These are phyloP conservation scores for Chroicocephalus ridibundus DNA, from an alignment of 2,113 vertebrate genomes.

Conservation along the genomic window DNA sequence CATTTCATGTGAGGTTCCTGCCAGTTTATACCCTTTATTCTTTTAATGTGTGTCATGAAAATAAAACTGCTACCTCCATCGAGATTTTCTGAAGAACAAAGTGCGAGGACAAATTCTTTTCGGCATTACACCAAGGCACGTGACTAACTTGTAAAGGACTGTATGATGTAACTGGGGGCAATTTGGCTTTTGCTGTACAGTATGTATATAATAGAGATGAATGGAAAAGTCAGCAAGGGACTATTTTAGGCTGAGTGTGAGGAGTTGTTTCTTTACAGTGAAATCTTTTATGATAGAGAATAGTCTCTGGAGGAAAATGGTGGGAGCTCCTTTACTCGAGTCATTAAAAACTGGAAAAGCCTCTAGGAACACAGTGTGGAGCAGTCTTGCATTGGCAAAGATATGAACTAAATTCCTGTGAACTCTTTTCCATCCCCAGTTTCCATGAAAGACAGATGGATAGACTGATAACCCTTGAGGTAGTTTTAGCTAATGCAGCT, in stretches of 20 bases:
- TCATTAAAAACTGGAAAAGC: neutral
- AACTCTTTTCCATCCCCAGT: neutral
- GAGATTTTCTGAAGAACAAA: neutral
- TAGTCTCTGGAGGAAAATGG: neutral
- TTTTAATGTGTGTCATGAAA: neutral
- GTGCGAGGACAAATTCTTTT: neutral
- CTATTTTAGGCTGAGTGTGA: conserved; percentile 15
- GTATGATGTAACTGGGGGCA: conserved; percentile 3
- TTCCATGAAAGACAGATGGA: neutral
- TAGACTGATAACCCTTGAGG: conserved; percentile 9
- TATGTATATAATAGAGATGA: neutral
- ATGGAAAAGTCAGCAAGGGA: conserved; percentile 25
- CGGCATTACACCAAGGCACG: neutral
- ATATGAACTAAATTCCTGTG: neutral
- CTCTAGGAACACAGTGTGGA: neutral
- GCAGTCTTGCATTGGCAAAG: neutral
- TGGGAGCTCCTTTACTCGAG: neutral
- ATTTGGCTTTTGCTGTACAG: neutral
- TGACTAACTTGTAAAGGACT: neutral
- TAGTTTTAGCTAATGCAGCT: neutral
- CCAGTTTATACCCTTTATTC: neutral
- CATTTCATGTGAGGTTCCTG: neutral
- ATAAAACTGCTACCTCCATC: neutral
- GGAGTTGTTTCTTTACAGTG: conserved; percentile 18
- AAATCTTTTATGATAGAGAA: conserved; percentile 14